Evolutionary conservation across 1,140 invertebrate genomes (phyloP), one percentile per base, ranked within the genome.

Genomic region (Papilio machaon): DNA sequence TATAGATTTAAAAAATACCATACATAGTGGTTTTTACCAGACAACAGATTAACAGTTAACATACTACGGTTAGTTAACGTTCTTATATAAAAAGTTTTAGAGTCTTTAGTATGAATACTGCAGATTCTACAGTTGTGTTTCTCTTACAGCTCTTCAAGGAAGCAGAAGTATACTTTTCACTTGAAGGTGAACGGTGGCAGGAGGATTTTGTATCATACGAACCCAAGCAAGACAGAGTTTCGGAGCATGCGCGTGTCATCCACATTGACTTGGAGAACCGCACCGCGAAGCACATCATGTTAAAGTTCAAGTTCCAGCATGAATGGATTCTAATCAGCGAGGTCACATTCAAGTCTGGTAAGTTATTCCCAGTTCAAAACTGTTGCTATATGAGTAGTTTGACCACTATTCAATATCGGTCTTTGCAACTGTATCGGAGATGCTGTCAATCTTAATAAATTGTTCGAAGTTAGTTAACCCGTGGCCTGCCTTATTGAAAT

Each of bases 301-400:
- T 98, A 52, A 96, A 97, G 88, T 95, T 99, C 2, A 96, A 96
- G 86, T 98, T 98, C 89, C 96, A 97, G 58, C 95, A 97, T n/a
- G 96, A 97, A 87, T 99, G 98, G 98, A 96, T 99, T 77, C 95
- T 99, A 73, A 96, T 99, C 82, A 98, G 98, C 90, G 98, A 99
- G 95, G 95, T 99, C 80, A 96, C 96, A 6, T 98, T 98, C 85
- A 96, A 97, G 84, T 97, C 97, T n/a, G 95, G 97, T 97, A 95
- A 96, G 95, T 95, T n/a, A 13, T 13, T 64, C 35, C 38, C 73
- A n/a, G 70, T 60, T 19, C 47, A 74, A 82, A 73, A 79, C 78
- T n/a, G 43, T 74, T 10, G 30, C 67, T 58, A 17, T 47, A 30
- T 2, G 23, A 30, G 23, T 30, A 23, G 73, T 52, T 77, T 38